Conservation (phyloP, 2,888 invertebrate species). For the Drosophila mayaguana region DNA sequence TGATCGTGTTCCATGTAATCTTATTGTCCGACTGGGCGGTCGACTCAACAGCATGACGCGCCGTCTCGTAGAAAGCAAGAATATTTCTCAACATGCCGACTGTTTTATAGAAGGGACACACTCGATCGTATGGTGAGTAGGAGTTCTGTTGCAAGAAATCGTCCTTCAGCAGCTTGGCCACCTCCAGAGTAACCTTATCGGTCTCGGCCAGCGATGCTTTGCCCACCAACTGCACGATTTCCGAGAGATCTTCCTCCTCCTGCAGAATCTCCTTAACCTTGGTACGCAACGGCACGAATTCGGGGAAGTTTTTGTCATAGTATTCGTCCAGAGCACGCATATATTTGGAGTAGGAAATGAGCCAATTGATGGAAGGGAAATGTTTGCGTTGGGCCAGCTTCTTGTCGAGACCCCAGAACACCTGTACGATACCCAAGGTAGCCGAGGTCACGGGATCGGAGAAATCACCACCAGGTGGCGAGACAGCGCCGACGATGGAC, state of each 20-base stretch:
- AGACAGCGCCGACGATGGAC: conserved; percentile 99
- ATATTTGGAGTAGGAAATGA: conserved; percentile 99
- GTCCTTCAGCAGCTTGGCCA: conserved; percentile 98
- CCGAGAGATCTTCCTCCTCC: conserved; percentile 99
- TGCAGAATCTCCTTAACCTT: conserved; percentile 97
- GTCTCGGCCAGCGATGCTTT: conserved; percentile 99
- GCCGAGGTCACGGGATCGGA: conserved; percentile 99
- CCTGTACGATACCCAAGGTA: conserved; percentile 99
- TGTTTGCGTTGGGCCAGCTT: conserved; percentile 99
- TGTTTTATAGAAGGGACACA: conserved; percentile 99
- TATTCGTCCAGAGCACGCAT: conserved; percentile 98
- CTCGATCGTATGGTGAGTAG: conserved; percentile 96
- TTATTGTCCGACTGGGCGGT: conserved; percentile 99
- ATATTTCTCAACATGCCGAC: conserved; percentile 99
- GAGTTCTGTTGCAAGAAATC: conserved; percentile 99
- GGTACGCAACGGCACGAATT: conserved; percentile 97
- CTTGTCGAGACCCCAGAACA: conserved; percentile 99
- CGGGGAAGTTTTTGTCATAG: conserved; percentile 98
- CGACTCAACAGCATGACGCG: conserved; percentile 97
- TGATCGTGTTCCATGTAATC: conserved; percentile 98
- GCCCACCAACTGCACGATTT: conserved; percentile 99
- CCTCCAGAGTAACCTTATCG: conserved; percentile 99
- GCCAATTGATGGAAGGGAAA: conserved; percentile 99
- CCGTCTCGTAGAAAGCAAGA: conserved; percentile 98
- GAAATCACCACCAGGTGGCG: conserved; percentile 99